A percentile compares a stretch with the other conserved stretches of the same genome.
phyloP scores from a whole-genome alignment of 1,140 invertebrate species.

The Papilio dardanus region DNA sequence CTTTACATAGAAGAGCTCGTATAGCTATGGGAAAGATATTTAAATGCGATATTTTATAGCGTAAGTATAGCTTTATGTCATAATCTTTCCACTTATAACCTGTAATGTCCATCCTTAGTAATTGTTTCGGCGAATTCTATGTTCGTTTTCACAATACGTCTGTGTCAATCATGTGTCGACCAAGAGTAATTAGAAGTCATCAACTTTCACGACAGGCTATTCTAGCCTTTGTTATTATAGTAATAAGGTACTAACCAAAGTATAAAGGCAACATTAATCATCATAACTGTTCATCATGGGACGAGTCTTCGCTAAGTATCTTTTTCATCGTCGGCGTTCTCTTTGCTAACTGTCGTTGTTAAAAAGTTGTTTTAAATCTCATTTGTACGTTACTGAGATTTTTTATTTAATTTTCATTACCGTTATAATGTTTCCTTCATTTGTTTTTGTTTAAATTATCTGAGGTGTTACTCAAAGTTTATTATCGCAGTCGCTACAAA shows the following conservation, averaged over 20 bases:
- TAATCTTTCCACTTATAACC: background rate
- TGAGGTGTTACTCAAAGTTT: too few relatives aligned
- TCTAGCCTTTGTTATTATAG: slow-evolving; percentile 51
- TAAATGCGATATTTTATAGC: background rate
- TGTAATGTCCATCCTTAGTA: slow-evolving; percentile 18
- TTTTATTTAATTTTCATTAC: background rate
- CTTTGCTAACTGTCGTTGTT: slow-evolving; percentile 48
- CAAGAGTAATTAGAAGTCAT: slow-evolving; percentile 43
- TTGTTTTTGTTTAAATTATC: slow-evolving; percentile 2
- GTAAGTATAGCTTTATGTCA: background rate
- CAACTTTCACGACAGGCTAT: slow-evolving; percentile 5
- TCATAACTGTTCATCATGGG: slow-evolving; percentile 50
- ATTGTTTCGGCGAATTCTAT: slow-evolving; percentile 32
- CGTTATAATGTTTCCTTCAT: slow-evolving; percentile 23
- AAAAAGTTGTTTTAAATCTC: slow-evolving; percentile 44
- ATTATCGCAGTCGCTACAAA: too few relatives aligned
- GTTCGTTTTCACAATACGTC: slow-evolving; percentile 38
- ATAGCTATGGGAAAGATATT: background rate
- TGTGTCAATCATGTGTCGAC: slow-evolving; percentile 34
- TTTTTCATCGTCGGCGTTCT: slow-evolving; percentile 50
- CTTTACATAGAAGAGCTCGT: background rate
- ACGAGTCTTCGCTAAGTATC: slow-evolving; percentile 52
- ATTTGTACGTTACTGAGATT: slow-evolving; percentile 4
- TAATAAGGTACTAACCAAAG: slow-evolving; percentile 43
- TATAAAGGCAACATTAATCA: slow-evolving; percentile 54